Conservation (phyloP, 2,888 invertebrate species). For the Drosophila ezoana region DNA sequence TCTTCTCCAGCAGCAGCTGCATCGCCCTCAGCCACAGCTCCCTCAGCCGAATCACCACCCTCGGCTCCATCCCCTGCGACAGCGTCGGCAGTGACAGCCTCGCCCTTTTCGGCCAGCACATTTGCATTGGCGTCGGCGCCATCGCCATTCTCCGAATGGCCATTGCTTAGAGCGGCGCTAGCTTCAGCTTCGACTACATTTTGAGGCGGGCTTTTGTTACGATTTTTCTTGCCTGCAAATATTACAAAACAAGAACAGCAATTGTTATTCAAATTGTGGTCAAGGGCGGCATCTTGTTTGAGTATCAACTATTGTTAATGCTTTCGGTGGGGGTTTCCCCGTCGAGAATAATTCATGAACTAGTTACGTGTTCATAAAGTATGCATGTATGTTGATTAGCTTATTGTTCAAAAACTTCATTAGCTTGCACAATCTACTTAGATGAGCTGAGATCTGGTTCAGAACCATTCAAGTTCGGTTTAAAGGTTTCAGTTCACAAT, state of each 20-base stretch:
- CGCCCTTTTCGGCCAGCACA: slow-evolving; percentile 38
- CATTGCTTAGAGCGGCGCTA: slow-evolving; percentile 68
- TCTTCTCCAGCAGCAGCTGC: slow-evolving; percentile 58
- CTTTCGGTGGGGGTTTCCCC: neutral
- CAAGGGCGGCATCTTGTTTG: slow-evolving; percentile 6
- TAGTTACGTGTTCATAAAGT: neutral
- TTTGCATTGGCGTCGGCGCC: slow-evolving; percentile 66
- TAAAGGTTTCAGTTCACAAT: neutral
- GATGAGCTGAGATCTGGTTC: neutral
- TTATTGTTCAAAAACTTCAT: slow-evolving; percentile 3
- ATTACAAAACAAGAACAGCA: neutral
- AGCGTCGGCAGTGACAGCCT: neutral
- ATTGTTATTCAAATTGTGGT: slow-evolving; percentile 35
- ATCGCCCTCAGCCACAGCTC: slow-evolving; percentile 15
- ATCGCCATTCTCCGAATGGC: slow-evolving; percentile 66
- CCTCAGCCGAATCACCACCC: slow-evolving; percentile 8
- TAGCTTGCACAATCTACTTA: no score
- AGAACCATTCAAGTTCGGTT: neutral
- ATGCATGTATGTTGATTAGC: neutral
- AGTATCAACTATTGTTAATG: slow-evolving; percentile 6
- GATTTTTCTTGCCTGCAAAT: slow-evolving; percentile 67
- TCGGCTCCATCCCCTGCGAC: slow-evolving; percentile 10
- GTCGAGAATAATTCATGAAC: slow-evolving; percentile 2
- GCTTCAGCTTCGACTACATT: slow-evolving; percentile 30
- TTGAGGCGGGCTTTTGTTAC: slow-evolving; percentile 74